phyloP scores from a whole-genome alignment of 2,113 vertebrate species.

The Spermophilus dauricus region DNA sequence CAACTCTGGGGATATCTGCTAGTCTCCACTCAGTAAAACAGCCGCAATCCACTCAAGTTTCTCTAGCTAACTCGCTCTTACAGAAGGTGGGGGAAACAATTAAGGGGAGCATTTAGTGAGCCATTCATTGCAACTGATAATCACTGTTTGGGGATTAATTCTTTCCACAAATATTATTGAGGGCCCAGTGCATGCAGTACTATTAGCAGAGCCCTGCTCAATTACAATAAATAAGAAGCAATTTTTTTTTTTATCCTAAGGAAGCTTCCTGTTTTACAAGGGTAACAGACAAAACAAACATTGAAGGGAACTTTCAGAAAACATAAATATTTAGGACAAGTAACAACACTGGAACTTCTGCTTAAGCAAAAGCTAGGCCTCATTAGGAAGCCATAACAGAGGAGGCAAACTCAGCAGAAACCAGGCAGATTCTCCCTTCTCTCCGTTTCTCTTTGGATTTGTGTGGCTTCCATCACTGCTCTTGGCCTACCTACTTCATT shows the following conservation, averaged over 20 bases:
- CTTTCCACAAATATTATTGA: neutral
- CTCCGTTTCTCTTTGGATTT: neutral
- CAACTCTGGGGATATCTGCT: neutral
- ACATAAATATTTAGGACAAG: neutral
- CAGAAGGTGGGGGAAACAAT: neutral
- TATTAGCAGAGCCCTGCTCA: neutral
- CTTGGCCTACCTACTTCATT: neutral
- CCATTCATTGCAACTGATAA: neutral
- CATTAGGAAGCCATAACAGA: neutral
- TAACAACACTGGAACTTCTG: neutral
- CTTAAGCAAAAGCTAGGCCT: neutral
- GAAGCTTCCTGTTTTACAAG: neutral
- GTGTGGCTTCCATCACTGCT: neutral
- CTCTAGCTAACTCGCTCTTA: neutral
- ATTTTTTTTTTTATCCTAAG: fast-evolving
- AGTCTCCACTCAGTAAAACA: neutral
- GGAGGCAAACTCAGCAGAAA: neutral
- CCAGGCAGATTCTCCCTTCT: neutral
- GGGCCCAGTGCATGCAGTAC: fast-evolving
- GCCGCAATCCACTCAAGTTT: neutral
- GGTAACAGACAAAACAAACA: neutral
- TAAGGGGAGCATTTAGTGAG: neutral
- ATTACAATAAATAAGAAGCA: neutral
- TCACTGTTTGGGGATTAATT: no score
- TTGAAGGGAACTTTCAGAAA: neutral